phyloP scores from a whole-genome alignment of 2,888 invertebrate species.

The Pyrrhopygopsis socrates region DNA sequence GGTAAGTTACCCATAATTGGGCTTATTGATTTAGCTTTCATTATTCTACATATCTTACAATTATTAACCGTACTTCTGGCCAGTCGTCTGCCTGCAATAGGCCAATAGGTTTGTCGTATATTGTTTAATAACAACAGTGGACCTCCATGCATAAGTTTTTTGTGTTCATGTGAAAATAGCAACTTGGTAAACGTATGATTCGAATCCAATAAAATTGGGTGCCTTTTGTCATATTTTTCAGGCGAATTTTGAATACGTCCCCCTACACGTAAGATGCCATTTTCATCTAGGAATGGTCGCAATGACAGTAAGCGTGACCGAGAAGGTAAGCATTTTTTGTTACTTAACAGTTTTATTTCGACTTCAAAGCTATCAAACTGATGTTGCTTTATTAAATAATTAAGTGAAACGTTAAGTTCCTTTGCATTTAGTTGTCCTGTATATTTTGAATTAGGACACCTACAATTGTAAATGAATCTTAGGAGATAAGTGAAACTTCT shows the following conservation, averaged over 20 bases:
- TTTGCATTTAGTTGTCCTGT: slow-evolving; percentile 16
- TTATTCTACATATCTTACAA: slow-evolving; percentile 33
- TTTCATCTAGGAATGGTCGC: neutral
- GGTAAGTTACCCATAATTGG: slow-evolving; percentile 68
- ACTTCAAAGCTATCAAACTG: slow-evolving; percentile 29
- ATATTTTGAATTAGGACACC: slow-evolving; percentile 17
- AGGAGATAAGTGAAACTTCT: neutral
- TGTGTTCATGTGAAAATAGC: slow-evolving; percentile 53
- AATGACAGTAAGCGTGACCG: neutral
- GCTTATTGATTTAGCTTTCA: slow-evolving; percentile 33
- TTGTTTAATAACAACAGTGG: slow-evolving; percentile 39
- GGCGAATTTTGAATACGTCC: slow-evolving; percentile 28
- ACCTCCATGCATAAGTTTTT: slow-evolving; percentile 38
- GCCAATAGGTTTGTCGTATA: slow-evolving; percentile 48
- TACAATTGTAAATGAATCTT: slow-evolving; percentile 32
- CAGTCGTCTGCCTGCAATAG: slow-evolving; percentile 31
- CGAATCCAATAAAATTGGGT: slow-evolving; percentile 24
- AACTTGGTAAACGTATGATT: slow-evolving; percentile 47
- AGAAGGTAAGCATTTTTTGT: neutral
- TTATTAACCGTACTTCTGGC: slow-evolving; percentile 48
- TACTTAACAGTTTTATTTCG: slow-evolving; percentile 12
- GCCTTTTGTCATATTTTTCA: slow-evolving; percentile 44
- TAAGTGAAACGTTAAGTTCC: slow-evolving; percentile 21
- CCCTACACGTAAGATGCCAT: slow-evolving; percentile 20
- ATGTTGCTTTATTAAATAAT: slow-evolving; percentile 27